Evolutionary conservation across 2,113 vertebrate species (phyloP).

Genomic region (Danionella cerebrum): DNA sequence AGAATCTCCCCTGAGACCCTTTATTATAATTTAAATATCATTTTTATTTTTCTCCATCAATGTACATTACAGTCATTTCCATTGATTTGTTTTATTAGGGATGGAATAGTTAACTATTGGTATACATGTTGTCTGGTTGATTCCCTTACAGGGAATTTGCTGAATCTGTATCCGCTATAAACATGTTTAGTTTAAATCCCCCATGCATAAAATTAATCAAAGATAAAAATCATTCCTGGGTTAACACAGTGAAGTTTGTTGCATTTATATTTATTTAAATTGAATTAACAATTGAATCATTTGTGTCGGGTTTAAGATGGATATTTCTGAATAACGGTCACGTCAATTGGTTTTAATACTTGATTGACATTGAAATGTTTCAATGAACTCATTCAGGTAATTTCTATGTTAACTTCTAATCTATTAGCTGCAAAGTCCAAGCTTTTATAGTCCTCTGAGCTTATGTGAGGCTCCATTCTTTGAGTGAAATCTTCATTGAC

Average conservation of each 20-base stretch:
- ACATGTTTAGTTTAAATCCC: neutral
- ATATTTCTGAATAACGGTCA: too few species aligned
- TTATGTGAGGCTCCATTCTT: neutral
- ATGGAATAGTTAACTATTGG: neutral
- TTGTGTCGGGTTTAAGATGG: too few species aligned
- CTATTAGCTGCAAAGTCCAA: neutral
- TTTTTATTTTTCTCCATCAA: neutral
- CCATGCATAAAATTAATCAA: neutral
- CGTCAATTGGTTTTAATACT: too few species aligned
- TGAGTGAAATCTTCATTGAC: constrained; percentile 5
- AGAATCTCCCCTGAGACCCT: constrained; percentile 47
- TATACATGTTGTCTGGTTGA: neutral
- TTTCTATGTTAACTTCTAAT: too few species aligned
- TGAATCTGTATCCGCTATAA: neutral
- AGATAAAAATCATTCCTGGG: too few species aligned
- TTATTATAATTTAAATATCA: neutral
- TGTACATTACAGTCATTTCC: neutral
- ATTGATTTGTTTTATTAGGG: neutral
- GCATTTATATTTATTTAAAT: too few species aligned
- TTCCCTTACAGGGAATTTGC: neutral
- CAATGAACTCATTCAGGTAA: too few species aligned
- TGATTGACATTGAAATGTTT: too few species aligned
- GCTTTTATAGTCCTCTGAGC: neutral
- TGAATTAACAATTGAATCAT: too few species aligned
- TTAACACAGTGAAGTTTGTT: too few species aligned